phyloP scores from a whole-genome alignment of 2,888 invertebrate species.

The Aethes cnicana region DNA sequence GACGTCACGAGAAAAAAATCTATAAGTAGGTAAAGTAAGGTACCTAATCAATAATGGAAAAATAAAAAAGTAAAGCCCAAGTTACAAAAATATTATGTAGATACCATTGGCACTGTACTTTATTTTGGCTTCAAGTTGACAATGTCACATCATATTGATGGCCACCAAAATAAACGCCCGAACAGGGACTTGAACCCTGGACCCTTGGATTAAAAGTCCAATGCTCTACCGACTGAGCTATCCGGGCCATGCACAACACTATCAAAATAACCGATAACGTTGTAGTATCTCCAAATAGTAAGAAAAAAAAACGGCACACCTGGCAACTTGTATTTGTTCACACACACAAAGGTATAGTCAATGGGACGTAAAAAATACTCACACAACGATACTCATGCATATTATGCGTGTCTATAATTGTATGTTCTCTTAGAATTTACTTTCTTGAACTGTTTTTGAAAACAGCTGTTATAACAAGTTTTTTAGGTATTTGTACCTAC shows the following conservation, averaged over 20 bases:
- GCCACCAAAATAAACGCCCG: constrained; percentile 69
- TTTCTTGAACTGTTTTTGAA: background rate
- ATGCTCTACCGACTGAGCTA: constrained; percentile 90
- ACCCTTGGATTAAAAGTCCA: constrained; percentile 90
- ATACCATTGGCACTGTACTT: too few species aligned
- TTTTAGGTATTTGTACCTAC: background rate
- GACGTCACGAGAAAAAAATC: too few species aligned
- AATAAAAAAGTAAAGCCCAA: too few species aligned
- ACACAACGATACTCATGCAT: background rate
- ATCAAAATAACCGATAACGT: background rate
- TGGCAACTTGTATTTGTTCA: background rate
- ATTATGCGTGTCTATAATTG: background rate
- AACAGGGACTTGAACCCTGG: constrained; percentile 90
- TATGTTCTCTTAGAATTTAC: background rate
- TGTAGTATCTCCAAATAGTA: background rate
- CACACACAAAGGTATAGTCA: background rate
- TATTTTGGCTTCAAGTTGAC: too few species aligned
- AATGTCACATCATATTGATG: too few species aligned
- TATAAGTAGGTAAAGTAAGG: too few species aligned
- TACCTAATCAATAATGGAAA: too few species aligned
- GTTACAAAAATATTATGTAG: too few species aligned
- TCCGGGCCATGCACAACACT: constrained; percentile 75
- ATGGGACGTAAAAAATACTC: too few species aligned
- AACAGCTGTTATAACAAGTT: constrained; percentile 11
- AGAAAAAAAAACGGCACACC: background rate